phyloP scores from a whole-genome alignment of 2,113 vertebrate species.

The Rhea pennata region DNA sequence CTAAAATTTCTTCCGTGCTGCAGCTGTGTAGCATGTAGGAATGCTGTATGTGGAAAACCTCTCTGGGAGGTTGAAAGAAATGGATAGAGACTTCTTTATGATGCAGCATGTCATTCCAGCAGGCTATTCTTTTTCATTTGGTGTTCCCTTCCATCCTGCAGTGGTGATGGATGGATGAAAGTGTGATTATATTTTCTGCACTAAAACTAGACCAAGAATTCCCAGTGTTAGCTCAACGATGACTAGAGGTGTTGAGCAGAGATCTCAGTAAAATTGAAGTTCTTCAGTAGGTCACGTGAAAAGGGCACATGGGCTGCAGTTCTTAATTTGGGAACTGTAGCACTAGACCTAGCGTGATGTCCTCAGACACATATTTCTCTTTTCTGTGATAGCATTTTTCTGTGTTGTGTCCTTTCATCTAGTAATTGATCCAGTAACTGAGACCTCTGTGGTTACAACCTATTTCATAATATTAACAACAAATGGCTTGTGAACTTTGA shows the following conservation, averaged over 20 bases:
- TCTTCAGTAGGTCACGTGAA: not conserved
- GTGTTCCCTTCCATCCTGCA: not conserved
- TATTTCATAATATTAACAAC: not conserved
- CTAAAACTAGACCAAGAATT: not conserved
- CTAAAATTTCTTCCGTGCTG: not conserved
- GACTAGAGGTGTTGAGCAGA: not conserved
- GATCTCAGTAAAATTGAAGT: fast-evolving
- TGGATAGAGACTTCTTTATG: not conserved
- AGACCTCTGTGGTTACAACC: not conserved
- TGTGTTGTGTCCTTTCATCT: not conserved
- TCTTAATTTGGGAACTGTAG: not conserved
- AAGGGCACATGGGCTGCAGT: not conserved
- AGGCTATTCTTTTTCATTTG: fast-evolving
- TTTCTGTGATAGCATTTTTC: not conserved
- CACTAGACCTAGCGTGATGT: not conserved
- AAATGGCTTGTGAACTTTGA: not conserved
- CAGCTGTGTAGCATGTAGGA: slow-evolving; percentile 26
- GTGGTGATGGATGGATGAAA: not conserved
- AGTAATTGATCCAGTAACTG: not conserved
- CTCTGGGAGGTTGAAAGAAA: not conserved
- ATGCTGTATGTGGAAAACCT: not conserved
- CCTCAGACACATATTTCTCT: fast-evolving
- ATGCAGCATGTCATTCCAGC: not conserved
- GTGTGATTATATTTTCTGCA: not conserved
- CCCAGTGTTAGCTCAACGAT: not conserved